A percentile compares a stretch with the other conserved stretches of the same genome.
phyloP scores from a whole-genome alignment of 2,113 vertebrate genomes.

The Heptranchias perlo region DNA sequence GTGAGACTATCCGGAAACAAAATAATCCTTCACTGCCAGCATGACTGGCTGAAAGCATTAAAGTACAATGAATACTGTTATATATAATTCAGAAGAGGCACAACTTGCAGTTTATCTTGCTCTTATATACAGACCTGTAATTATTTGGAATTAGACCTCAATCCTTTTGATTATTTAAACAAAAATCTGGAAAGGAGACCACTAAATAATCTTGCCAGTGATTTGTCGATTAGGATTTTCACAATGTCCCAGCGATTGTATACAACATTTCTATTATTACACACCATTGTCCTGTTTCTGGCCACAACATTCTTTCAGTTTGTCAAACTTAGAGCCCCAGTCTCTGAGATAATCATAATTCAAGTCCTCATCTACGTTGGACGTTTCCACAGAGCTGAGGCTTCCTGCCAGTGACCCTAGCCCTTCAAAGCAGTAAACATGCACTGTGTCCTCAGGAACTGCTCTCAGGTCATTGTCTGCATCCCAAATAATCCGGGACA shows the following conservation, averaged over 20 bases:
- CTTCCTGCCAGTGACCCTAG: constrained; percentile 62
- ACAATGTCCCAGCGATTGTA: too few species aligned
- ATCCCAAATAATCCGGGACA: constrained; percentile 67
- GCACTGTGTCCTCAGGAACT: constrained; percentile 62
- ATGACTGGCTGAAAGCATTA: background rate
- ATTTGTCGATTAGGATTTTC: background rate
- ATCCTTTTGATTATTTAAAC: background rate
- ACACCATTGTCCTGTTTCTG: constrained; percentile 2
- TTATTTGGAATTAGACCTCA: background rate
- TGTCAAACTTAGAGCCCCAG: constrained; percentile 70
- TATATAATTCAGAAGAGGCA: background rate
- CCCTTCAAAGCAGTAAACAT: constrained; percentile 71
- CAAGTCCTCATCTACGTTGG: constrained; percentile 53
- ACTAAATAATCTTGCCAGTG: background rate
- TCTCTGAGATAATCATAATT: constrained; percentile 56
- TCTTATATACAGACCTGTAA: background rate
- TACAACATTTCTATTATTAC: background rate
- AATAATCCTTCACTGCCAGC: background rate
- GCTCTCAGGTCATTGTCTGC: constrained; percentile 64
- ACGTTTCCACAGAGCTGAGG: constrained; percentile 70
- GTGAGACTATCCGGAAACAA: background rate
- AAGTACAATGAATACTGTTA: background rate
- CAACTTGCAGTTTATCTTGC: background rate
- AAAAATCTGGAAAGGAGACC: background rate
- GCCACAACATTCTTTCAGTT: constrained; percentile 61